A percentile compares a stretch with the other conserved stretches of the same genome.
These are phyloP conservation scores for human (Homo sapiens) DNA, from an alignment of 2,113 vertebrate species.

Conservation along the genomic window DNA sequence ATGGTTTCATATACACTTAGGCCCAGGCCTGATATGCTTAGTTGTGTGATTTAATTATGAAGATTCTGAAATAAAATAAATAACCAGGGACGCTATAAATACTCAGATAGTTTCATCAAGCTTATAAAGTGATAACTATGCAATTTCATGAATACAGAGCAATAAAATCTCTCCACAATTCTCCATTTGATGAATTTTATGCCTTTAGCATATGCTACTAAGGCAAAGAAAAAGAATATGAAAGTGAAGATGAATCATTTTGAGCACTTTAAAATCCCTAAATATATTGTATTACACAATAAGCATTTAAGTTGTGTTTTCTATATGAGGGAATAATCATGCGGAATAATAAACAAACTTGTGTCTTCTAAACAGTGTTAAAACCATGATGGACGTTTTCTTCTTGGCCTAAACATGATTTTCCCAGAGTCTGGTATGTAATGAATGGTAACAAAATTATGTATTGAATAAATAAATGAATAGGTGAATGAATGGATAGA, in stretches of 20 bases:
- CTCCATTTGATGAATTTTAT: not conserved
- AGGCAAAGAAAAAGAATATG: not conserved
- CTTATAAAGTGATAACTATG: not conserved
- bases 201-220: not conserved
- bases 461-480: not conserved
- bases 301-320: not conserved
- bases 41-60: not conserved
- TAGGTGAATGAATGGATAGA: not conserved
- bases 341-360: not conserved
- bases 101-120: not conserved
- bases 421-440: not conserved
- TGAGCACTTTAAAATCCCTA: not conserved
- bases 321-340: not conserved
- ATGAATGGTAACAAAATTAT: not conserved
- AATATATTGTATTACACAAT: not conserved
- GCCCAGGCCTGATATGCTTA: not conserved
- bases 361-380: not conserved
- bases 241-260: not conserved
- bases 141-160: not conserved
- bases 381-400: not conserved
- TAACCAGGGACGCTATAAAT: not conserved
- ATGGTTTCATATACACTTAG: not conserved
- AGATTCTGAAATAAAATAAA: not conserved
- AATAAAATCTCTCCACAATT: not conserved
- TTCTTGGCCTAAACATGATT: not conserved